Evolutionary conservation across 2,797 vertebrate genomes (phyloP).

Genomic region (Crocodylus rhombifer): DNA sequence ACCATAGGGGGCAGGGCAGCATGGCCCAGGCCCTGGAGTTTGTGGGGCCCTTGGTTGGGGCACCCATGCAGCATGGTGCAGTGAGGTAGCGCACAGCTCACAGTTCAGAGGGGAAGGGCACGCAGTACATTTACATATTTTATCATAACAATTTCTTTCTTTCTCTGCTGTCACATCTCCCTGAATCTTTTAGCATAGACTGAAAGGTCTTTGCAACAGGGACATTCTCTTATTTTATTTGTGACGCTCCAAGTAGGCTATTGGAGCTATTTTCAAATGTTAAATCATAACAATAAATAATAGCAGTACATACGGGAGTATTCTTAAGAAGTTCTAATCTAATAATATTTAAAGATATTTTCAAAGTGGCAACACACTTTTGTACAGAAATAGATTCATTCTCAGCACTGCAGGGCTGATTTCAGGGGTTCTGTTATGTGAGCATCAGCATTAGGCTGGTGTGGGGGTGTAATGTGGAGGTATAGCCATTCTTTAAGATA

Average conservation of each 20-base stretch:
- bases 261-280: not conserved
- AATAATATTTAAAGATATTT: fast-evolving
- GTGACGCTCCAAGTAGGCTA: not conserved
- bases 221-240: not conserved
- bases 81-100: too few species aligned
- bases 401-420: not conserved
- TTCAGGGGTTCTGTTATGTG: not conserved
- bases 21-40: too few species aligned
- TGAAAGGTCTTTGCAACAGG: not conserved
- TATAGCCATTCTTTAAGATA: not conserved
- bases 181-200: not conserved
- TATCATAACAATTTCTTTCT: not conserved
- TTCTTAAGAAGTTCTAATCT: not conserved
- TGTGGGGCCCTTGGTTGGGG: too few species aligned
- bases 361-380: not conserved
- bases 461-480: not conserved
- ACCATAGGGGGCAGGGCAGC: too few species aligned
- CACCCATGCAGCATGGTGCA: too few species aligned
- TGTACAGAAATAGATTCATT: not conserved
- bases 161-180: not conserved
- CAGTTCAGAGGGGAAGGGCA: too few species aligned
- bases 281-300: not conserved
- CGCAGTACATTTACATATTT: not conserved
- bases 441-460: not conserved
- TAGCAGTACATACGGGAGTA: not conserved